Evolutionary conservation across 2,797 vertebrate genomes (phyloP), one percentile per base, ranked within the genome.

Genomic region (Urocyon cinereoargenteus): DNA sequence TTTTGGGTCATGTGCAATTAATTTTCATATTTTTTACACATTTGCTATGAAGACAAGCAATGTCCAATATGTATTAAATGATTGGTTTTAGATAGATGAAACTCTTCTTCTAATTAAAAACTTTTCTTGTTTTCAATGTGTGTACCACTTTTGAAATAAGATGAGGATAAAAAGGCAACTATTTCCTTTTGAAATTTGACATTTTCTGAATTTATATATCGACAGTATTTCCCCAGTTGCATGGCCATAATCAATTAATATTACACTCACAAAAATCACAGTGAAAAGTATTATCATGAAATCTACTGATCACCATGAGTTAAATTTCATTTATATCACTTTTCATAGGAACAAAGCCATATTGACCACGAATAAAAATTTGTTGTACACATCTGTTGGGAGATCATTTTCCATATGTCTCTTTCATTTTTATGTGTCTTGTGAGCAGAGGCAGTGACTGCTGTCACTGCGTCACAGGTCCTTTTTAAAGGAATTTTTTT

Each of bases 171-270:
- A 94, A 95, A 57, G 8, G 24, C 18, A 90, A 51, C 5, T 66
- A 18, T 21, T 95, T 95, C 49, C 36, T 91, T 92, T 75, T 75
- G 26, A 96, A 94, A 72, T 86, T n/a, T 86, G 19, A 3, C 53
- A 11, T 77, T 91, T 93, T 93, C 19, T 66, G 16, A 85, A 62
- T 78, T 82, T 94, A 45, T 93, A 31, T 3, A 68, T n/a, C 34
- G 28, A 31, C 12, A 62, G 6, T 86, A 72, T 93, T 87, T 95
- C 28, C 92, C n/a, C 57, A 72, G 26, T 57, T 88, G 26, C 1
- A 28, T 53, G 15, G 36, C 6, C 75, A 19, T 87, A 88, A 68
- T 92, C 18, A 64, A 84, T 36, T 78, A 45, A 85, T 53, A 89
- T 57, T 78, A 84, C 6, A 68, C 5, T 88, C 5, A 61, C 55